Evolutionary conservation across 2,797 vertebrate genomes (phyloP).

Genomic region (Brachyrhaphis roseni): DNA sequence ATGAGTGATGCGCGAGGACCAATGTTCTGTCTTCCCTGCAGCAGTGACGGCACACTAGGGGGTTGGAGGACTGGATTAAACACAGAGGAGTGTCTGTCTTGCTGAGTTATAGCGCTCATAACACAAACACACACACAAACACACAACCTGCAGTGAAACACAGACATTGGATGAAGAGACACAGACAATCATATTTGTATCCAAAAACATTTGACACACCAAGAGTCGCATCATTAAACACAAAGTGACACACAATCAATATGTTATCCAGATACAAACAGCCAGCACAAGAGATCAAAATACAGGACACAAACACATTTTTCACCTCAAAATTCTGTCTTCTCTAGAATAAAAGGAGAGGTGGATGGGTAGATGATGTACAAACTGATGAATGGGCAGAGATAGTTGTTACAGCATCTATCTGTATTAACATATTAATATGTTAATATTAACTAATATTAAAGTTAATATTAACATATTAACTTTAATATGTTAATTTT

Average conservation of each 20-base stretch:
- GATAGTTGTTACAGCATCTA: background rate
- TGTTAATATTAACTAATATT: too few relatives aligned
- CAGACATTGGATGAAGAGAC: constrained; percentile 19
- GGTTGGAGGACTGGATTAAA: constrained; percentile 80
- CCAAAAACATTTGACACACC: constrained; percentile 33
- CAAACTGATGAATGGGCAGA: background rate
- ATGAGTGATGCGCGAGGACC: constrained; percentile 68
- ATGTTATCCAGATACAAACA: constrained; percentile 16
- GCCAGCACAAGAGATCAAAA: constrained; percentile 17
- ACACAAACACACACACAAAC: constrained; percentile 68
- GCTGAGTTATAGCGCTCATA: constrained; percentile 86
- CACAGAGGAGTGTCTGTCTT: constrained; percentile 74
- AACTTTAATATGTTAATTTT: too few relatives aligned
- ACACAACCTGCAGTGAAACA: constrained; percentile 27
- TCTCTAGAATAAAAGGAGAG: background rate
- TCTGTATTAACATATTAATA: too few relatives aligned
- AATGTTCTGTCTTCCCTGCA: constrained; percentile 75
- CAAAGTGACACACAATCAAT: constrained; percentile 28
- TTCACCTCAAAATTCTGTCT: background rate
- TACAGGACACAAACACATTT: background rate
- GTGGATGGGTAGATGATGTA: background rate
- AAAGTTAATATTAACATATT: too few relatives aligned
- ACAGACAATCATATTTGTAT: constrained; percentile 32
- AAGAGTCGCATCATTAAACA: constrained; percentile 40
- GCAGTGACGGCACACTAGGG: constrained; percentile 82